These are phyloP conservation scores for Hypotaenidia philippensis DNA, from an alignment of 2,797 vertebrate species.

Conservation along the genomic window DNA sequence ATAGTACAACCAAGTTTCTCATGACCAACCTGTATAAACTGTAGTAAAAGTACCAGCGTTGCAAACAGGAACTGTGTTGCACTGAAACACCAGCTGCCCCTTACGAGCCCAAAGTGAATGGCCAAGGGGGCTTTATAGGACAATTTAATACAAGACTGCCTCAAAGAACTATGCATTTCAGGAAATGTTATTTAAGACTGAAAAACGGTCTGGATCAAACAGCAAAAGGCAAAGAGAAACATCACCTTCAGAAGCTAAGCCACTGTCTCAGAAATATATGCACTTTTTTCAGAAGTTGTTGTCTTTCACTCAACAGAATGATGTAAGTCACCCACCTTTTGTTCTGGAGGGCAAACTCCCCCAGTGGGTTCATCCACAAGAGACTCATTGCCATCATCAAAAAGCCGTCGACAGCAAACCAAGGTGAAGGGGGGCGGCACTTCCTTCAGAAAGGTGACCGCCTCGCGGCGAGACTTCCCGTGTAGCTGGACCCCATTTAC, in stretches of 20 bases:
- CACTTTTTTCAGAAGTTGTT: not conserved
- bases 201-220: not conserved
- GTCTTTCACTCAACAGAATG: not conserved
- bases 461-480: slow-evolving; percentile 91
- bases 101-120: not conserved
- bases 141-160: not conserved
- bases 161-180: not conserved
- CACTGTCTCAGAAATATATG: accelerated
- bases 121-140: not conserved
- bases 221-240: not conserved
- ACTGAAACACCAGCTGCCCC: not conserved
- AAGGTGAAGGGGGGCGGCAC: slow-evolving; percentile 93
- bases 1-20: slow-evolving; percentile 47
- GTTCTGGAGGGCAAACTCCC: not conserved
- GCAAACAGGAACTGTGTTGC: slow-evolving; percentile 11
- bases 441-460: slow-evolving; percentile 91
- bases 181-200: not conserved
- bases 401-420: slow-evolving; percentile 91
- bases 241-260: not conserved
- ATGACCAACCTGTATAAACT: not conserved
- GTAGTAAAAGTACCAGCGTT: not conserved
- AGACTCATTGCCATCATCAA: slow-evolving; percentile 82
- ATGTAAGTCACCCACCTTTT: slow-evolving; percentile 54
- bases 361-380: slow-evolving; percentile 78
- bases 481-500: slow-evolving; percentile 92